Base-by-base conservation (phyloP, 2,797 vertebrate species). In the Pipistrellus nathusii region DNA sequence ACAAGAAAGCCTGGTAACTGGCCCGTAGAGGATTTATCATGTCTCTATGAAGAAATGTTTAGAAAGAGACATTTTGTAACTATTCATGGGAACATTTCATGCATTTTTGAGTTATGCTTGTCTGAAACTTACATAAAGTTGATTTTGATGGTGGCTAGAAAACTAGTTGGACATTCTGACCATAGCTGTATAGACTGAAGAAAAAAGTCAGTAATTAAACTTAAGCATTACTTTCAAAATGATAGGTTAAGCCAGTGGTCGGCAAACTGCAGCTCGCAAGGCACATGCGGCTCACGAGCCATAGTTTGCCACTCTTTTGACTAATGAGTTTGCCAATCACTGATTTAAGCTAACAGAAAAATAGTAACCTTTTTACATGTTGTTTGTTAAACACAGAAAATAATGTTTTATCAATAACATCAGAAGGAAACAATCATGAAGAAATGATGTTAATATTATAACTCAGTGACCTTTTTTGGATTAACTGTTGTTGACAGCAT, bases 361-460 rank as follows among this genome's bases (percentile, higher is more conserved):
- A 30, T 59, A 76, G 46, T 18, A 72, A 90, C 41, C 20, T 69
- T 81, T 55, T 83, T 77, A 32, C 4, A 85, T 68, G 68, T 9
- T 82, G 21, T 87, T 76, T 1, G 68, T 25, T 69, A 55, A 90
- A 90, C 66, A 78, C 82, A 92, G 64, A 95, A 95, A 98, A 96
- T n/a, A 95, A 75, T 77, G 38, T 0, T 1, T 76, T 46, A 11
- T 77, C 83, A 93, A 90, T 97, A 57, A 88, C 0, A 76, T 64
- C 23, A 75, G 68, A 88, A 14, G 20, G 53, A 38, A 82, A 68
- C 57, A 44, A 23, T 80, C 27, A 18, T 14, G 5, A 71, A 41
- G 35, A 88, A 82, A 89, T 83, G 59, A 66, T 92, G 57, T 35
- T 90, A 35, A 69, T 30, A 27, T 77, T 73, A 87, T 35, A 96